Base-by-base conservation (phyloP, 2,113 vertebrate genomes). In the Argyrosomus japonicus region DNA sequence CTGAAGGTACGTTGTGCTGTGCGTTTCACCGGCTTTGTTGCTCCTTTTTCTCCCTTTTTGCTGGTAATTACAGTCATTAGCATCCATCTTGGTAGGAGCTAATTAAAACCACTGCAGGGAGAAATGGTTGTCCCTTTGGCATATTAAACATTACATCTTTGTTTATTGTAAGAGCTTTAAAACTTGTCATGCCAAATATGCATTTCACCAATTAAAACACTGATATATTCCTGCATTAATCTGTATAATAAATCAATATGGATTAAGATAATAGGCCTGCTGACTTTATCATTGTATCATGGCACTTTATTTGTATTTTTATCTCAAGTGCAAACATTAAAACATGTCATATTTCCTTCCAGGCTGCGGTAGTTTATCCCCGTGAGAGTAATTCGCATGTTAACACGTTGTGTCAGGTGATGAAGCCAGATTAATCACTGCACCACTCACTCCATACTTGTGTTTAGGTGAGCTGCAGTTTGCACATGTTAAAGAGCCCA, bases 1-100 rank as follows among this genome's bases (percentile, higher is more conserved):
- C 17, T 58, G 11, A 67, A 85, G 92, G 90, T 92, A 48, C 0
- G 91, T 87, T 47, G 0, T 53, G 6, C 47, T 15, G 48, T 9
- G n/a, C n/a, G 27, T 83, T 77, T 69, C 64, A 4, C 54, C 0
- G 45, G 9, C 74, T 86, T 61, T 83, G 45, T 79, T 65, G 69
- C 23, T 80, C 57, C 73, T 60, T 64, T 79, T 32, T 2, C 13
- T 36, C 45, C n/a, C 0, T 21, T 25, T 79, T 47, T 70, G 67
- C 72, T 80, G 77, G 54, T 89, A 90, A 91, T 91, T 91, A 87
- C 69, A 78, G 87, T 87, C 87, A 92, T 93, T 92, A 90, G 91
- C 90, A 81, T 89, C 91, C 91, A 94, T 93, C 88, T 94, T 92
- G 89, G 80, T 63, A 40, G 69, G 54, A 87, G 82, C 68, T 90